These are phyloP conservation scores for Gouania willdenowi DNA, from an alignment of 2,797 vertebrate genomes.

Conservation along the genomic window DNA sequence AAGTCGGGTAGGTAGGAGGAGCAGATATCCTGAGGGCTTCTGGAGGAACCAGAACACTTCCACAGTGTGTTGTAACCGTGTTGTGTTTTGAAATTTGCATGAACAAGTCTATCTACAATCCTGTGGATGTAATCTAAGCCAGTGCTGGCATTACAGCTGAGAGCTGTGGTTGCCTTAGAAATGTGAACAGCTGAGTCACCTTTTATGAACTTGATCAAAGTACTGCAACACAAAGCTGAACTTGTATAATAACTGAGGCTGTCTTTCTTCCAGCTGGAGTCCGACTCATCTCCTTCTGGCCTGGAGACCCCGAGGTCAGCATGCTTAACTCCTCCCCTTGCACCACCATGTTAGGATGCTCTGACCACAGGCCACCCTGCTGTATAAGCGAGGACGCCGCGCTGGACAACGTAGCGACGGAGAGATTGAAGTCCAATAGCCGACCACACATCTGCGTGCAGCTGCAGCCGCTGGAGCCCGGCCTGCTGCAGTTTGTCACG, in stretches of 20 bases:
- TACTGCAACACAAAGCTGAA: too few species aligned
- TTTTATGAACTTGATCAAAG: not conserved
- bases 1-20: not conserved
- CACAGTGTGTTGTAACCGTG: too few species aligned
- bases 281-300: conserved; percentile 93
- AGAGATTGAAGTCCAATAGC: conserved; percentile 91
- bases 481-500: conserved; percentile 83
- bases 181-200: too few species aligned
- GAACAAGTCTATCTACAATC: too few species aligned
- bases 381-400: conserved; percentile 80
- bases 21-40: too few species aligned
- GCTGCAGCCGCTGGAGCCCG: conserved; percentile 81
- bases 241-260: too few species aligned
- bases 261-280: conserved; percentile 81
- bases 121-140: too few species aligned
- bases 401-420: conserved; percentile 83
- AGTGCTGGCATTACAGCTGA: too few species aligned
- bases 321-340: conserved; percentile 60
- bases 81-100: too few species aligned
- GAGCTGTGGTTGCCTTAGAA: too few species aligned
- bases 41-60: too few species aligned
- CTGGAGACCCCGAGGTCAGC: conserved; percentile 91
- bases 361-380: conserved; percentile 3
- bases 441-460: conserved; percentile 84
- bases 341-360: not conserved